Evolutionary conservation across 1,140 invertebrate genomes (phyloP).

Genomic region (silkworm (Bombyx mori)): ASM3026992v2 NC_085130.1:10689501-10690000

Average conservation of each 20-base stretch:
- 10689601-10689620: conserved; percentile 19
- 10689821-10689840: too few relatives aligned
- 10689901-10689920: neutral
- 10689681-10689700: neutral
- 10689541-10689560: conserved; percentile 32
- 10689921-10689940: too few relatives aligned
- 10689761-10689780: neutral
- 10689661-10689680: conserved; percentile 29
- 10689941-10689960: too few relatives aligned
- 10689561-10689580: conserved; percentile 38
- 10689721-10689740: neutral
- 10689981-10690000: too few relatives aligned
- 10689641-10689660: conserved; percentile 20
- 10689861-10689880: too few relatives aligned
- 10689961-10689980: too few relatives aligned
- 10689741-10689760: neutral
- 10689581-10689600: conserved; percentile 32
- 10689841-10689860: too few relatives aligned
- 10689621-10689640: conserved; percentile 29
- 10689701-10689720: neutral
- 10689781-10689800: neutral
- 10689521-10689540: conserved; percentile 33
- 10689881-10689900: too few relatives aligned
- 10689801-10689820: too few relatives aligned
- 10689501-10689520: neutral